Conservation (phyloP, 2,888 invertebrate species). For the Agonopterix arenella region DNA sequence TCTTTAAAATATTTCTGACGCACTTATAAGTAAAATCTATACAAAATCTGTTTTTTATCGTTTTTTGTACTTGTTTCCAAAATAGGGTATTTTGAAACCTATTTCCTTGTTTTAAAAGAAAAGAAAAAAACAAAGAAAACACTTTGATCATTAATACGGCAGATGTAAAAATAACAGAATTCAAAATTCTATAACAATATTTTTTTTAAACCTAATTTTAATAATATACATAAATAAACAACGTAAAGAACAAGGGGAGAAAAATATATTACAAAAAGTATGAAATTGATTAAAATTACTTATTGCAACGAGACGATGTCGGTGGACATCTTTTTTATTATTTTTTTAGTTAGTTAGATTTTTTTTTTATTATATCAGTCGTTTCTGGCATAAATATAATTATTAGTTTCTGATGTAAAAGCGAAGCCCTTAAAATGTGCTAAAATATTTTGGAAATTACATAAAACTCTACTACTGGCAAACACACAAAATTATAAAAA, state of each 20-base stretch:
- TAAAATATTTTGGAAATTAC: constrained; percentile 1
- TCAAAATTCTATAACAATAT: constrained; percentile 25
- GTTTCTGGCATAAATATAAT: constrained; percentile 23
- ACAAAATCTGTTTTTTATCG: constrained; percentile 4
- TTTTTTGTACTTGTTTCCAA: constrained; percentile 7
- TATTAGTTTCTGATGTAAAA: constrained; percentile 6
- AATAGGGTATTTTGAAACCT: background rate
- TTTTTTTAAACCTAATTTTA: constrained; percentile 24
- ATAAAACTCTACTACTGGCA: constrained; percentile 12
- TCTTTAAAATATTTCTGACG: background rate
- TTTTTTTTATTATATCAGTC: constrained; percentile 32
- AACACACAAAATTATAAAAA: constrained; percentile 13
- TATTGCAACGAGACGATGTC: constrained; percentile 61
- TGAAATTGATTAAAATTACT: constrained; percentile 34
- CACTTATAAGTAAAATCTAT: background rate
- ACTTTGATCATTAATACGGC: constrained; percentile 9
- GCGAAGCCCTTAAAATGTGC: constrained; percentile 2
- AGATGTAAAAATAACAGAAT: constrained; percentile 21
- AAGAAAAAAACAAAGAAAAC: constrained; percentile 7
- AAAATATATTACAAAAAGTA: constrained; percentile 47
- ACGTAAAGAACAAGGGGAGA: constrained; percentile 25
- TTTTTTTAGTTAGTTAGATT: constrained; percentile 18
- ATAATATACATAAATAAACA: constrained; percentile 45
- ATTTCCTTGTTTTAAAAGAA: background rate
- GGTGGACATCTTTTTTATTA: constrained; percentile 36